A percentile compares a stretch with the other conserved stretches of the same genome.
Conservation (phyloP, 2,888 invertebrate genomes). For the Napeogenes inachia region DNA sequence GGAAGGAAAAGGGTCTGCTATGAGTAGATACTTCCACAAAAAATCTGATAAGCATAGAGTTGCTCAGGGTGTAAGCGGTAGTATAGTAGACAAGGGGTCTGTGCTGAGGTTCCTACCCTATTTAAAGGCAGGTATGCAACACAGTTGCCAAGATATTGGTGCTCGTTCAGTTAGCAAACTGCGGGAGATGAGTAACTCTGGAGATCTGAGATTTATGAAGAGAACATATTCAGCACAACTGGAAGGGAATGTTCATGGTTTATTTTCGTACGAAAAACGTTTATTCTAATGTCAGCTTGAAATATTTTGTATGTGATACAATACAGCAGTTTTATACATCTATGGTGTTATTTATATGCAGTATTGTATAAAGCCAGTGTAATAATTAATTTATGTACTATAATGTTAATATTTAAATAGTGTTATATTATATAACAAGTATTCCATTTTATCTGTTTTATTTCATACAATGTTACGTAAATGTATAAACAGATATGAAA, state of each 20-base stretch:
- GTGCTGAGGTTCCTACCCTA: constrained; percentile 97
- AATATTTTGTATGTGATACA: constrained; percentile 27
- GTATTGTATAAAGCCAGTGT: constrained; percentile 17
- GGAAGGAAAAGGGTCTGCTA: constrained; percentile 88
- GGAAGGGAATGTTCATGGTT: constrained; percentile 98
- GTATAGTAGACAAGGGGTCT: constrained; percentile 98
- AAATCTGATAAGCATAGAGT: constrained; percentile 97
- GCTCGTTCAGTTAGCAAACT: constrained; percentile 82
- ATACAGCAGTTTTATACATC: constrained; percentile 34
- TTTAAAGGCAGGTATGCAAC: constrained; percentile 94
- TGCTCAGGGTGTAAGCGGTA: constrained; percentile 98
- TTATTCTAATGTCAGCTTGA: constrained; percentile 77
- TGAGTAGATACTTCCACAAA: constrained; percentile 90
- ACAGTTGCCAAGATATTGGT: constrained; percentile 98
- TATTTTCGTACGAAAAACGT: constrained; percentile 96
- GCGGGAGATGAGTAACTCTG: constrained; percentile 87
- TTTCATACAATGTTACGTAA: constrained; percentile 28
- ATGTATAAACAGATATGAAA: constrained; percentile 37
- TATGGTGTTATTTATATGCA: constrained; percentile 8
- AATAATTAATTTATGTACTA: constrained; percentile 29
- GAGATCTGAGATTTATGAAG: constrained; percentile 95
- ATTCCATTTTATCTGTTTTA: constrained; percentile 37
- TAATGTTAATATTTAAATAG: constrained; percentile 41
- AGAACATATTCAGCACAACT: constrained; percentile 96
- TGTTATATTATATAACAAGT: constrained; percentile 31